Evolutionary conservation across 2,113 vertebrate genomes (phyloP), one percentile per base, ranked within the genome.

Genomic region (Romanogobio albipinnatus): DNA sequence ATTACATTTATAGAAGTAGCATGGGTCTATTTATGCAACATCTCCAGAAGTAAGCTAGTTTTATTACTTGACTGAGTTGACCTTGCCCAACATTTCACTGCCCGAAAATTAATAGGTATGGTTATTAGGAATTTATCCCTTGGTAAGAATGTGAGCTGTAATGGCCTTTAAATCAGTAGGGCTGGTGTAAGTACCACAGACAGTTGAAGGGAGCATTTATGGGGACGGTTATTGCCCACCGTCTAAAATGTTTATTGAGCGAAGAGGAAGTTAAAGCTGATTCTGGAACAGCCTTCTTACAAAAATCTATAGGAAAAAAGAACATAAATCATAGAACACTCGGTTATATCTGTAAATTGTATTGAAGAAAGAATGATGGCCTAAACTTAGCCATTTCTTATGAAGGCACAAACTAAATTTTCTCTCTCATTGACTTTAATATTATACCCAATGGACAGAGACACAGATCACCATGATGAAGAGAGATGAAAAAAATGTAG

Each of bases 161-260:
- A n/a, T 15, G 75, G 33, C 29, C 53, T 39, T 77, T 77, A 39
- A 59, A 58, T 77, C 75, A 59, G 10, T 33, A 53, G 24, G 15
- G 74, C 47, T 33, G 14, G 5, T 58, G 51, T 58, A 22, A 15
- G 0, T 78, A 17, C 22, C 29, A 58, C 33, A 24, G 76, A 39
- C 36, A 58, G 56, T 43, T 39, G 6, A 78, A 61, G 10, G 36
- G 22, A 45, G 33, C 33, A 78, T 61, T 78, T 61, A 78, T 24
- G 56, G 13, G 33, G 33, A 43, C 0, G 11, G 33, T 43, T 61
- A 78, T 24, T 22, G 10, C 75, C 33, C 22, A n/a, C 76, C 13
- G 45, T 78, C 33, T 78, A 78, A 59, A 59, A 59, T 61, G 33
- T 78, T 78, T 78, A 78, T 59, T 24, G 76, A 61, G 76, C 33